A percentile compares a stretch with the other conserved stretches of the same genome.
These are phyloP conservation scores for Silurus aristotelis DNA, from an alignment of 2,797 vertebrate genomes.

Conservation along the genomic window DNA sequence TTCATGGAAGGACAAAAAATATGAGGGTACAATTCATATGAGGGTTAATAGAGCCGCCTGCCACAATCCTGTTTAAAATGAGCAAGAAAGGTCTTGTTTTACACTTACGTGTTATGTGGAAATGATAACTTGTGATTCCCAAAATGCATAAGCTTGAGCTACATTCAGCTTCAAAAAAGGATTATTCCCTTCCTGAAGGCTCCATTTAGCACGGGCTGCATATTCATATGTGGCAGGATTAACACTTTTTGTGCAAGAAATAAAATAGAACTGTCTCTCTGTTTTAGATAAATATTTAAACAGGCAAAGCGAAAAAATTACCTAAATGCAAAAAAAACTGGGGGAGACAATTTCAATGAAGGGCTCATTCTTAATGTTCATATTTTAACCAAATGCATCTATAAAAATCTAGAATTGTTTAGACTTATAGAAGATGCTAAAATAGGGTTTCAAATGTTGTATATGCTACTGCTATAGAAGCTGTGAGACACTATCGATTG, in stretches of 20 bases:
- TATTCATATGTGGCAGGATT: slow-evolving; percentile 51
- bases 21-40: slow-evolving; percentile 40
- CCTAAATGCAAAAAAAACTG: too few relatives aligned
- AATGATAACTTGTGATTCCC: slow-evolving; percentile 61
- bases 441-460: background rate
- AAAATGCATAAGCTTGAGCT: slow-evolving; percentile 70
- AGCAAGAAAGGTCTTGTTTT: slow-evolving; percentile 50
- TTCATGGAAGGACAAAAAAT: slow-evolving; percentile 38
- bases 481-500: too few relatives aligned
- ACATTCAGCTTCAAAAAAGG: slow-evolving; percentile 76
- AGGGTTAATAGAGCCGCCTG: slow-evolving; percentile 40
- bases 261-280: slow-evolving; percentile 20
- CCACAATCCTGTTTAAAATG: slow-evolving; percentile 47
- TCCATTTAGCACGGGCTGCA: slow-evolving; percentile 74
- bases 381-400: background rate
- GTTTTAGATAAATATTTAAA: background rate
- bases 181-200: slow-evolving; percentile 43
- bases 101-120: slow-evolving; percentile 51
- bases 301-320: background rate
- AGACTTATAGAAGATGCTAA: background rate
- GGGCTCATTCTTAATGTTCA: background rate
- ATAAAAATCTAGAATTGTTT: background rate
- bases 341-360: background rate
- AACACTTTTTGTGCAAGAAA: slow-evolving; percentile 12
- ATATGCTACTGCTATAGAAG: background rate